Evolutionary conservation across 1,140 invertebrate species (phyloP).

Genomic region (Temnothorax longispinosus): DNA sequence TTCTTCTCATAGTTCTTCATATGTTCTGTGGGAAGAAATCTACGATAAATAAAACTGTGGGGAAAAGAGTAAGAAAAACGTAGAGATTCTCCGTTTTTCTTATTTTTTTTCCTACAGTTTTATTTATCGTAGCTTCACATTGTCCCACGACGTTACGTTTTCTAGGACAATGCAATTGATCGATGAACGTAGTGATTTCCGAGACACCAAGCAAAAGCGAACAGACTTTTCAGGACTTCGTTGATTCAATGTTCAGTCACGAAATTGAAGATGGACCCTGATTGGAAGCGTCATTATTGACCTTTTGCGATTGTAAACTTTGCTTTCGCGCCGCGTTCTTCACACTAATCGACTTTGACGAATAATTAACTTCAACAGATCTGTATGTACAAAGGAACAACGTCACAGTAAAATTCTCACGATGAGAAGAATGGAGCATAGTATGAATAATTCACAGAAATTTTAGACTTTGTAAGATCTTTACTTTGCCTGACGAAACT

Average conservation of each 20-base stretch:
- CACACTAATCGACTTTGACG: slow-evolving; percentile 24
- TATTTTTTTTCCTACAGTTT: neutral
- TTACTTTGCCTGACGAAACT: no score
- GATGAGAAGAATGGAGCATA: neutral
- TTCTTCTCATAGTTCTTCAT: neutral
- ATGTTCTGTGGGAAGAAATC: no score
- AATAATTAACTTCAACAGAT: slow-evolving; percentile 22
- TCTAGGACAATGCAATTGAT: slow-evolving; percentile 54
- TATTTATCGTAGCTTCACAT: slow-evolving; percentile 28
- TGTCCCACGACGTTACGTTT: slow-evolving; percentile 11
- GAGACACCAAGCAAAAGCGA: slow-evolving; percentile 1
- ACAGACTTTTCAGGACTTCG: slow-evolving; percentile 21
- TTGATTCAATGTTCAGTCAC: slow-evolving; percentile 51
- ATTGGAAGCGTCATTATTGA: slow-evolving; percentile 35
- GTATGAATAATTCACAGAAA: neutral
- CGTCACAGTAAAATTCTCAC: neutral
- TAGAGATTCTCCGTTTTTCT: neutral
- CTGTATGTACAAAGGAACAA: neutral
- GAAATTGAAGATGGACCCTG: slow-evolving; percentile 48
- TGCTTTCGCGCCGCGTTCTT: slow-evolving; percentile 12
- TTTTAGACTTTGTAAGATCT: neutral
- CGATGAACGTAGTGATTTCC: slow-evolving; percentile 49
- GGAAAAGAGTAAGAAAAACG: no score
- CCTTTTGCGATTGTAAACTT: slow-evolving; percentile 2
- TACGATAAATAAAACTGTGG: no score